Evolutionary conservation across 2,113 vertebrate species (phyloP).

Genomic region (Actenoides hombroni): DNA sequence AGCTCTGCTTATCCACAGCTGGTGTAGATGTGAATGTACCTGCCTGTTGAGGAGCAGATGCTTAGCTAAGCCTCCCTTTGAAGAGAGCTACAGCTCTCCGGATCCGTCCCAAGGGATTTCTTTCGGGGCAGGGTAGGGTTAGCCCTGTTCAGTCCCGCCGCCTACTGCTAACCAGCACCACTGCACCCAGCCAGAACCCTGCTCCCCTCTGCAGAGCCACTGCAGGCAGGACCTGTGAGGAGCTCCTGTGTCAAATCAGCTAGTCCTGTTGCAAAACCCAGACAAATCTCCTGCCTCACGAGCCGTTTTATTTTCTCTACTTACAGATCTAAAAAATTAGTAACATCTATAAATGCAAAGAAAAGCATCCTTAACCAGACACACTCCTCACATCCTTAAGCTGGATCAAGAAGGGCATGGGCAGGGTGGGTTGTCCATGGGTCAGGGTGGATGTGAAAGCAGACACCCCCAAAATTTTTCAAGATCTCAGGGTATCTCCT

Average conservation of each 20-base stretch:
- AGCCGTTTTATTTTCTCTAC: background rate
- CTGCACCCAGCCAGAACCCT: background rate
- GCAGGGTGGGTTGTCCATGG: fast-evolving
- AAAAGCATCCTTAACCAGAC: background rate
- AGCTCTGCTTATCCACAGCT: background rate
- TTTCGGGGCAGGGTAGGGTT: background rate
- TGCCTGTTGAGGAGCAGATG: background rate
- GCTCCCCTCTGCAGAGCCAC: background rate
- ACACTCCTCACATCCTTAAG: background rate
- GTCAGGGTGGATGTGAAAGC: background rate
- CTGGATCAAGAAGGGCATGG: background rate
- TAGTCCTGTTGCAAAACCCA: background rate
- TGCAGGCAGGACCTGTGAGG: fast-evolving
- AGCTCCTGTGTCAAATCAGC: background rate
- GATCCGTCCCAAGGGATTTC: background rate
- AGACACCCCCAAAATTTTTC: background rate
- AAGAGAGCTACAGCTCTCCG: background rate
- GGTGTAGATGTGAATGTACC: background rate
- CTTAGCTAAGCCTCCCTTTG: background rate
- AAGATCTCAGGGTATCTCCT: background rate
- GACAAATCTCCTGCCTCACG: background rate
- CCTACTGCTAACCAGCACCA: background rate
- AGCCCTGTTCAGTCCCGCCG: background rate
- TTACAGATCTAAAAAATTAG: background rate
- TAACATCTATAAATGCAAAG: background rate